Evolutionary conservation across 2,888 invertebrate species (phyloP), one percentile per base, ranked within the genome.

Genomic region (Nysson spinosus): DNA sequence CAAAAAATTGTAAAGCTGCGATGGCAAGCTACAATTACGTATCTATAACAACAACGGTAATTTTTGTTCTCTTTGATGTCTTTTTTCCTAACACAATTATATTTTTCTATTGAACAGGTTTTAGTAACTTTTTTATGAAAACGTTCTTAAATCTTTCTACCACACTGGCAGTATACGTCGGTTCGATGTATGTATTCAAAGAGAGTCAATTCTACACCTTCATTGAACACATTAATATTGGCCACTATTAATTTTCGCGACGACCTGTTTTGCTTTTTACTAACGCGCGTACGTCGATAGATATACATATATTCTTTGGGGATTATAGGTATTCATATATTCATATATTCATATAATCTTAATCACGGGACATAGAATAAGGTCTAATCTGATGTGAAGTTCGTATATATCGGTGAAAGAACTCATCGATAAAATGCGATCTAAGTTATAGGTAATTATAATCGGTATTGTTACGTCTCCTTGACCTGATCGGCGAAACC

Each of bases 401-500:
- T 44, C 43, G 11, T 34, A 43, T 46, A 57, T 60, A 26, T 28
- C 26, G 37, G 16, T 16, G 34, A 28, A 40, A 22, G 12, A 30
- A 12, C 7, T 11, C 20, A 42, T 34, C 19, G 30, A 35, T 17
- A 24, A 30, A 6, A 40, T n/a, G 24, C 56, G 43, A 62, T 67
- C 61, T 52, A 64, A n/a, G n/a, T n/a, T n/a, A n/a, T n/a, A n/a
- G n/a, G n/a, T n/a, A n/a, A n/a, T n/a, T n/a, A n/a, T 42, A 51
- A 60, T 72, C 54, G 35, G 43, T 61, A 75, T 65, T 77, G 81
- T 84, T 85, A 83, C 78, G 79, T 81, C 57, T 79, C 72, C 49
- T 75, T 77, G 46, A 78, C 62, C 28, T 79, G 63, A 1, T 83
- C 78, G 17, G 54, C 19, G 63, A 93, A 97, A 4, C 98, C 98